A percentile compares a stretch with the other conserved stretches of the same genome.
These are phyloP conservation scores for Pionites leucogaster DNA, from an alignment of 2,113 vertebrate genomes.

Conservation along the genomic window DNA sequence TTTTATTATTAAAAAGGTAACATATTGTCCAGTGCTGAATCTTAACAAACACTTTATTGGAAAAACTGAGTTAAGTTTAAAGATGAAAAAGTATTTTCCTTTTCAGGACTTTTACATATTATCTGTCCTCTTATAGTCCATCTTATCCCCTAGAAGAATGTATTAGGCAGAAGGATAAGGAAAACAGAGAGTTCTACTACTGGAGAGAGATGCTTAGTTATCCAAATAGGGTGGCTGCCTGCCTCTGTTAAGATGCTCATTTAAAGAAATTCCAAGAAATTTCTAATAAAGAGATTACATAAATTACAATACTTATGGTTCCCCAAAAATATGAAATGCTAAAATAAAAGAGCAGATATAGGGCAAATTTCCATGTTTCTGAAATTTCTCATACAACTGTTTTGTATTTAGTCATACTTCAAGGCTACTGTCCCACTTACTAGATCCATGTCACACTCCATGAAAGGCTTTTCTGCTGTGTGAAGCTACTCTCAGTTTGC, in stretches of 20 bases:
- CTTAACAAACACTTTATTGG: conserved; percentile 4
- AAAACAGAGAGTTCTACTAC: neutral
- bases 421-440: neutral
- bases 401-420: neutral
- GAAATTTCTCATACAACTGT: neutral
- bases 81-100: neutral
- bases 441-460: neutral
- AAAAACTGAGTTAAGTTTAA: neutral
- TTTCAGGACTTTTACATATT: neutral
- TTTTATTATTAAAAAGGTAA: neutral
- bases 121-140: neutral
- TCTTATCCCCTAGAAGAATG: neutral
- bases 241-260: neutral
- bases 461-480: neutral
- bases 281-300: neutral
- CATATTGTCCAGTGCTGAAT: neutral
- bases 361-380: neutral
- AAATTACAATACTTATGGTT: neutral
- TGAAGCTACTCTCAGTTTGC: conserved; percentile 2
- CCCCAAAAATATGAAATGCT: neutral
- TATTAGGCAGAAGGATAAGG: neutral
- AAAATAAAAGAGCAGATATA: neutral
- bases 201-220: neutral
- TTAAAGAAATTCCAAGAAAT: neutral
- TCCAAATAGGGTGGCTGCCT: neutral